These are phyloP conservation scores for Podargus strigoides DNA, from an alignment of 2,797 vertebrate genomes.

Conservation along the genomic window DNA sequence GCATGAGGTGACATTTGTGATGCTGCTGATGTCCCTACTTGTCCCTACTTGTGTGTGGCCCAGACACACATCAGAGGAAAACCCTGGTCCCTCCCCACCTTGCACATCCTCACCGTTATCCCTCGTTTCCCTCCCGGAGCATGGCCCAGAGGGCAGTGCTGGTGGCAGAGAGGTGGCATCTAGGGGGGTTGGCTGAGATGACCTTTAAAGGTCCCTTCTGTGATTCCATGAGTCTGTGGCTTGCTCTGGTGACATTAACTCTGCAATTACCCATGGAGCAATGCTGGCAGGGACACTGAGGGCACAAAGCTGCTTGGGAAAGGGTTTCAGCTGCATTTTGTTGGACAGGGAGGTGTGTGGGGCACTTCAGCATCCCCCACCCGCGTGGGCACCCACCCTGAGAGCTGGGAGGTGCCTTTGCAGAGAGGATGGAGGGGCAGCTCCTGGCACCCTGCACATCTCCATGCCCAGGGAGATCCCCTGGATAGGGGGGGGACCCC, in stretches of 20 bases:
- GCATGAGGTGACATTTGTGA: not conserved
- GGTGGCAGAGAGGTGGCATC: not conserved
- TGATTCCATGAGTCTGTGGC: not conserved
- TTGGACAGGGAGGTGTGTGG: not conserved
- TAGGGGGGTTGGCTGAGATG: fast-evolving
- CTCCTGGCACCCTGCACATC: not conserved
- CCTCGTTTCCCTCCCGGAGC: not conserved
- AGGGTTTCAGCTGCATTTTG: too few relatives aligned
- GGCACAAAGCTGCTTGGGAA: not conserved
- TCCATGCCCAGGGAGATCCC: not conserved
- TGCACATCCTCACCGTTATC: not conserved
- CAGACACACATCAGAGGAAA: not conserved
- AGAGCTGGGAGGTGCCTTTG: not conserved
- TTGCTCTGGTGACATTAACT: not conserved
- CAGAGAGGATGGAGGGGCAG: not conserved
- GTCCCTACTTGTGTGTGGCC: not conserved
- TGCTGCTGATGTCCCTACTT: not conserved
- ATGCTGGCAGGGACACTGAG: not conserved
- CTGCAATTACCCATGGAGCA: not conserved
- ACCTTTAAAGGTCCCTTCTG: not conserved
- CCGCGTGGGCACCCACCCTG: not conserved
- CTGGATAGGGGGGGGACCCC: not conserved
- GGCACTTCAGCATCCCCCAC: not conserved
- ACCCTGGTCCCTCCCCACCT: not conserved
- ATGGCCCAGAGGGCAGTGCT: not conserved